phyloP scores from a whole-genome alignment of 2,113 vertebrate species.

The Cephalopterus ornatus region DNA sequence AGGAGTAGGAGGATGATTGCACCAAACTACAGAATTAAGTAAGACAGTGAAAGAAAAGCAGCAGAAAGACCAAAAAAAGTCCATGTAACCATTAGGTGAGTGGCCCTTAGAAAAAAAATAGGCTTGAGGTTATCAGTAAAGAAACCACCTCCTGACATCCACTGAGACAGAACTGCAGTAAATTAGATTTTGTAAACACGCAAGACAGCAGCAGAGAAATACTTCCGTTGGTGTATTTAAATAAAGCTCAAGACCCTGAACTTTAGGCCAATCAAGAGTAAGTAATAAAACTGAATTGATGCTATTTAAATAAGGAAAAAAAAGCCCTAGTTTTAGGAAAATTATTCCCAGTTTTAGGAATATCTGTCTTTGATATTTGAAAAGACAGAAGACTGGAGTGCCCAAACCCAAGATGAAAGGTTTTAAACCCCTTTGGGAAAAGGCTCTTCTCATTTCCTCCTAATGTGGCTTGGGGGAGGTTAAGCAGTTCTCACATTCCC shows the following conservation, averaged over 20 bases:
- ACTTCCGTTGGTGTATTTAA: background rate
- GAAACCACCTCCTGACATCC: background rate
- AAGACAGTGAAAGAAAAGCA: background rate
- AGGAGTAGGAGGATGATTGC: background rate
- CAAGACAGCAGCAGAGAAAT: background rate
- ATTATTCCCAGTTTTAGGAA: background rate
- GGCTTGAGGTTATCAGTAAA: background rate
- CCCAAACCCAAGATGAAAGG: background rate
- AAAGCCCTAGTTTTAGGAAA: background rate
- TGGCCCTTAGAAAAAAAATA: background rate
- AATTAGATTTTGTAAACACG: background rate
- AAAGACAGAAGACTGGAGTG: background rate
- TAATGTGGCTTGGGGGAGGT: background rate
- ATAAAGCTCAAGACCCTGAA: background rate
- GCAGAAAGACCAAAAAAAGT: background rate
- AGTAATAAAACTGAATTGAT: background rate
- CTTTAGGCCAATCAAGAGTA: background rate
- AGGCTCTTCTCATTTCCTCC: background rate
- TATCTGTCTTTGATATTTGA: background rate
- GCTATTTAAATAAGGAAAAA: background rate
- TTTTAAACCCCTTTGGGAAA: background rate
- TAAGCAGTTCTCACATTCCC: background rate
- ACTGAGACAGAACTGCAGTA: background rate
- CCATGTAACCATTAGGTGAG: background rate
- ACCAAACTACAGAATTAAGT: background rate